Percentiles rank a stretch among this genome's conserved stretches.
Conservation (phyloP, 2,113 vertebrate species). For the Sitta europaea region DNA sequence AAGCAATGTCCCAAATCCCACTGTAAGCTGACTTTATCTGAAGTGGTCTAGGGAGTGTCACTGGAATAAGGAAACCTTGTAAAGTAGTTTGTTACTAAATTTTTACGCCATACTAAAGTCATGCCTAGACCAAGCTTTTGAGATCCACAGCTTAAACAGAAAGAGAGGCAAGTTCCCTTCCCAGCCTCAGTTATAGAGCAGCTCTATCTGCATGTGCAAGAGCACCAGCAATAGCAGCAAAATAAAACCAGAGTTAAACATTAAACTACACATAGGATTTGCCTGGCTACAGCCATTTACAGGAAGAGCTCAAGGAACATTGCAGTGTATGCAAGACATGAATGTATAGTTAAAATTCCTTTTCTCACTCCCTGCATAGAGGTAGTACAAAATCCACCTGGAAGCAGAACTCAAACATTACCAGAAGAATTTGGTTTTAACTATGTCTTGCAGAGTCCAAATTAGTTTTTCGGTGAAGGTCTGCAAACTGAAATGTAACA, state of each 20-base stretch:
- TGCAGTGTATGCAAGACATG: background rate
- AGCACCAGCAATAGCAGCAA: background rate
- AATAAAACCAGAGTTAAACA: background rate
- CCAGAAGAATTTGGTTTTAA: background rate
- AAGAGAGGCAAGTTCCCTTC: background rate
- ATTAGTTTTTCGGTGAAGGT: background rate
- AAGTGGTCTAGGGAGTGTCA: background rate
- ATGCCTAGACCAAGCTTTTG: background rate
- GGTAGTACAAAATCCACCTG: background rate
- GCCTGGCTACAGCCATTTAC: background rate
- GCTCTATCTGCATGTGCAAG: fast-evolving
- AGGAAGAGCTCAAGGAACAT: background rate
- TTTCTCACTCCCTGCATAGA: background rate
- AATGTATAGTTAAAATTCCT: background rate
- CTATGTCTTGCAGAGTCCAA: background rate
- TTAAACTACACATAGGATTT: background rate
- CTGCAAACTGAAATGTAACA: background rate
- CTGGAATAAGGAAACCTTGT: background rate
- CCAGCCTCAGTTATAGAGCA: background rate
- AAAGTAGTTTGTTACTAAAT: background rate
- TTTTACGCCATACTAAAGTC: background rate
- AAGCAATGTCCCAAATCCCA: background rate
- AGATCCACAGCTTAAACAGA: background rate
- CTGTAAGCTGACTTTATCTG: background rate
- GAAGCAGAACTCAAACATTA: background rate